Evolutionary conservation across 2,113 vertebrate species (phyloP), one percentile per base, ranked within the genome.

Genomic region (Loxodonta africana): DNA sequence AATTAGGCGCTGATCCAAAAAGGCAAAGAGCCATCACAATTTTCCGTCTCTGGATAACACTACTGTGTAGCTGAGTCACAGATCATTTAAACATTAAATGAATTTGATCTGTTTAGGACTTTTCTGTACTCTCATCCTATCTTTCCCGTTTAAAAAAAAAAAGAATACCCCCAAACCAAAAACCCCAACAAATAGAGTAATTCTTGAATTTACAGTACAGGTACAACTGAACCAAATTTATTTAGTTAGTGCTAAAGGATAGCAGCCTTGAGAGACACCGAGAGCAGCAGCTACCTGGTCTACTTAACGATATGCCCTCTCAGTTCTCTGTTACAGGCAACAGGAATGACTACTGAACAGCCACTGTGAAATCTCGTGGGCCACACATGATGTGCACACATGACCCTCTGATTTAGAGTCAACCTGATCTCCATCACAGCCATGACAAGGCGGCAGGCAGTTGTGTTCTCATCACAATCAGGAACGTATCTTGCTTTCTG

Each of bases 201-300:
- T 81, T 98, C 30, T 94, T 84, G 67, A 97, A 97, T 94, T 17
- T 97, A 93, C 78, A 97, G 89, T 88, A 94, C 71, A 94, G 94
- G 94, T 97, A 95, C 76, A 84, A 96, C 4, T 91, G 83, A 97
- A 97, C 95, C 95, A 94, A n/a, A 97, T 98, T 97, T 98, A 98
- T 97, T 98, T 92, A 97, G 77, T 44, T 80, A 97, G 96, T 96
- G 96, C 98, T 97, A 97, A 96, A 89, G 91, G 87, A 88, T 95
- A 98, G 97, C 97, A 98, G 97, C 96, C 95, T 95, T 92, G 96
- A 97, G 83, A 97, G 83, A 96, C 48, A 94, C 88, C 74, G n/a
- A 25, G 78, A 98, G 98, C 97, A 98, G 98, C 97, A 95, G 81
- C 94, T 89, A 92, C 93, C 96, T 92, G 94, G 73, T 92, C 97